Conservation (phyloP, 2,888 invertebrate species). For the Trissolcus brochymenae region DNA sequence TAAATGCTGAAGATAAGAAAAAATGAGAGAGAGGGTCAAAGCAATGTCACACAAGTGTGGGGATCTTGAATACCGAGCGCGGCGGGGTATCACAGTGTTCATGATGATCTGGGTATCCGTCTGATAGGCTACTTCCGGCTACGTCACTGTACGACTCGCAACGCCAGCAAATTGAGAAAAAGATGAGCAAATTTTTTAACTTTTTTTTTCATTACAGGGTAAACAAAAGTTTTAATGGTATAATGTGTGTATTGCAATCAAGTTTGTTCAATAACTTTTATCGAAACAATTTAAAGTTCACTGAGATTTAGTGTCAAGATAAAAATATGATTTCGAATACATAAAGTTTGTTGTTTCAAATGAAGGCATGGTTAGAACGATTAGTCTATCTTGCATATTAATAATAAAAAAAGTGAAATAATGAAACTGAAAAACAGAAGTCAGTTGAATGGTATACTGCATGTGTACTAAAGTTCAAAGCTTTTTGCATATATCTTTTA, state of each 20-base stretch:
- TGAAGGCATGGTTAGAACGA: too few relatives aligned
- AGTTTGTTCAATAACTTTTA: neutral
- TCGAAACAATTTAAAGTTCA: neutral
- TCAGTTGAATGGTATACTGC: too few relatives aligned
- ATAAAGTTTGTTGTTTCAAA: neutral
- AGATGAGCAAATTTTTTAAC: neutral
- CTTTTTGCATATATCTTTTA: constrained; percentile 3
- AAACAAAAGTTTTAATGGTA: neutral
- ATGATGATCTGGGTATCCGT: constrained; percentile 44
- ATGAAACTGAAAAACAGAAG: neutral
- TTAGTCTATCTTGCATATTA: too few relatives aligned
- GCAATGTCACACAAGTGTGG: constrained; percentile 22
- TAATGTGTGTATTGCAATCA: too few relatives aligned
- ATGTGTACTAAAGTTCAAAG: neutral
- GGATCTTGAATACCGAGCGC: constrained; percentile 41
- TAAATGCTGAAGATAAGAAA: neutral
- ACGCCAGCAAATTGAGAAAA: constrained; percentile 2
- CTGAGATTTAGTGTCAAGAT: neutral
- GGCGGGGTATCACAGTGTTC: constrained; percentile 40
- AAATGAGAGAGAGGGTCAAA: constrained; percentile 4
- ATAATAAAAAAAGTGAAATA: neutral
- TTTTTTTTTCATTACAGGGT: neutral
- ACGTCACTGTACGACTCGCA: constrained; percentile 16
- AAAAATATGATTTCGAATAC: neutral
- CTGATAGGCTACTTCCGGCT: constrained; percentile 55